Base-by-base conservation (phyloP, 2,113 vertebrate species). In the Carassius carassius region DNA sequence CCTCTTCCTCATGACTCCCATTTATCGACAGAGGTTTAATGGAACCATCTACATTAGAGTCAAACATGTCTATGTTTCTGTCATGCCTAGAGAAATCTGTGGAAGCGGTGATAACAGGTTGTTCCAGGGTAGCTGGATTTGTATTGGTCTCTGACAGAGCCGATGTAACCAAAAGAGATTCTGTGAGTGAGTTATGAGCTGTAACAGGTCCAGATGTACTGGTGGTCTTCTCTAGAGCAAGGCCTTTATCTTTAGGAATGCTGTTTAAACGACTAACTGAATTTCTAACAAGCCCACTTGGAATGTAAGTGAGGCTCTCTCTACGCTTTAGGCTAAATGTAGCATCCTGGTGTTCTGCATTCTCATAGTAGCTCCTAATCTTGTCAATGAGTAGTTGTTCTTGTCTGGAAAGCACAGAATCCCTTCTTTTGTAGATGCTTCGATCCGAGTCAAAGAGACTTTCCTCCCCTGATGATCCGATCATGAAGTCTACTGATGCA, bases 241-340 rank as follows among this genome's bases (percentile, higher is more conserved):
- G 80, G 0, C 73, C 37, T 7, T 94, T 90, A 0, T 91, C 90
- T 65, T 86, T 87, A 0, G 95, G 95, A 60, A 95, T 91, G 87
- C 89, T 95, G 81, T 97, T 96, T 74, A 98, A 89, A 16, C 94
- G 95, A 89, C 89, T 95, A 76, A 99, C 92, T 0, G 96, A 97
- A 91, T 90, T 98, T 44, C 95, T 92, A 74, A 99, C 97, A 75
- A 98, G 86, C 2, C 98, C 98, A 0, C 95, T 92, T 1, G 98
- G 98, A 89, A 99, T 99, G 86, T 97, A 97, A 0, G 94, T 96
- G 47, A 99, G 95, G 83, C 98, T 99, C 91, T 99, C 98, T 0
- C 97, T 91, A 75, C 98, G 96, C 73, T 92, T 94, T 23, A 98
- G 89, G 3, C 95, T 92, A 12, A 97, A 96, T 82, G 89, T 35